These are phyloP conservation scores for Urocynchramus pylzowi DNA, from an alignment of 2,113 vertebrate species.

Conservation along the genomic window DNA sequence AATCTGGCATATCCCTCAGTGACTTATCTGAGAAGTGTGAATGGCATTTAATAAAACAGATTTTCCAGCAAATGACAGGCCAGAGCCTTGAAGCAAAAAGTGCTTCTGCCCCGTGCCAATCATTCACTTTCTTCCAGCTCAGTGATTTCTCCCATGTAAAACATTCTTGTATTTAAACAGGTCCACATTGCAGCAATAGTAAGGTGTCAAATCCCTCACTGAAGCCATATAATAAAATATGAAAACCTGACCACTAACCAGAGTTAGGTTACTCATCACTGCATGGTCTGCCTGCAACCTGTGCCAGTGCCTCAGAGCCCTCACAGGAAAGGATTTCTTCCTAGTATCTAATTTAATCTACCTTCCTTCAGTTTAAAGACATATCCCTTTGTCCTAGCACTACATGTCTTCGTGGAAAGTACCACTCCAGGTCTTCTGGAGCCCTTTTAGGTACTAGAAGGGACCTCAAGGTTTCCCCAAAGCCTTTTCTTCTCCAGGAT, in stretches of 20 bases:
- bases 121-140: conserved; percentile 50
- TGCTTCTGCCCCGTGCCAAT: conserved; percentile 55
- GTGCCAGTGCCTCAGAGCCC: neutral
- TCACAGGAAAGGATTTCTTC: neutral
- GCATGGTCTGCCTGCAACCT: neutral
- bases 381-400: neutral
- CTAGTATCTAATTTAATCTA: neutral
- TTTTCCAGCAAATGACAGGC: conserved; percentile 44
- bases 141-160: conserved; percentile 25
- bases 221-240: neutral
- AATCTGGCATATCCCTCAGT: conserved; percentile 47
- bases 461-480: neutral
- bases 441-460: neutral
- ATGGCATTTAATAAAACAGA: conserved; percentile 70
- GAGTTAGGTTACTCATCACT: neutral
- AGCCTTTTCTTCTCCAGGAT: neutral
- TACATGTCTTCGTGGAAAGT: neutral
- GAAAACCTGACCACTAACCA: neutral
- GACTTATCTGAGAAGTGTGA: conserved; percentile 55
- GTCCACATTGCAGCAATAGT: neutral
- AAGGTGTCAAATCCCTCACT: neutral
- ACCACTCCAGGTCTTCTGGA: neutral
- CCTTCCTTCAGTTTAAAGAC: neutral
- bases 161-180: neutral
- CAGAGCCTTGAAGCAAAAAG: conserved; percentile 64